A percentile compares a stretch with the other conserved stretches of the same genome.
Conservation (phyloP, 2,113 vertebrate genomes). For the Boulengeromyrus knoepffleri region DNA sequence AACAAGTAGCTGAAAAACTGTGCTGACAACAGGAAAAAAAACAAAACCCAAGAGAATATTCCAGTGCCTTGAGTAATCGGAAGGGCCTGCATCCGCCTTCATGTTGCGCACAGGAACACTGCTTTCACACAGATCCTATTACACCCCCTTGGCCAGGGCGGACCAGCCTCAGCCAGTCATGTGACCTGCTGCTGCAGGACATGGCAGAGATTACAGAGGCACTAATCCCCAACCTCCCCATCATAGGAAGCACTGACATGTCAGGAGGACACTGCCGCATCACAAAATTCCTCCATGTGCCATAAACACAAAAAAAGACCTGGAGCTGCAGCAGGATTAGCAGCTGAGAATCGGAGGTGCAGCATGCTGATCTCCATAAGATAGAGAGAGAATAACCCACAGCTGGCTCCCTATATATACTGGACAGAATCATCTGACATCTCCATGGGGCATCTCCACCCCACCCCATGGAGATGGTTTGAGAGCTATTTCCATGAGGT, state of each 20-base stretch:
- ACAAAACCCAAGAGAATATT: neutral
- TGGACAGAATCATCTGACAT: neutral
- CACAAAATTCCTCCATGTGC: neutral
- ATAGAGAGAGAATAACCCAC: neutral
- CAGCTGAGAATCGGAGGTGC: neutral
- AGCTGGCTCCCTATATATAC: neutral
- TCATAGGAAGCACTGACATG: neutral
- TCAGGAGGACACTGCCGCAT: neutral
- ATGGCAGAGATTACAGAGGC: neutral
- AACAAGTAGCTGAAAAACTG: neutral
- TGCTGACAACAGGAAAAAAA: neutral
- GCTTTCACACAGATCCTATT: slow-evolving; percentile 3
- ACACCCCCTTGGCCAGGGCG: neutral
- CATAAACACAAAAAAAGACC: neutral
- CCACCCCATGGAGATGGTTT: neutral
- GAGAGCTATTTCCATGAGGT: neutral
- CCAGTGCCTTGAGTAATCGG: neutral
- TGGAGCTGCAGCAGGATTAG: neutral
- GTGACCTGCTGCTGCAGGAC: neutral
- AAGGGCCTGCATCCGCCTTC: neutral
- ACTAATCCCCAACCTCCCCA: neutral
- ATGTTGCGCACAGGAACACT: neutral
- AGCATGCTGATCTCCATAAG: neutral
- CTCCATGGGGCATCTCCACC: neutral
- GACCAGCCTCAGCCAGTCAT: neutral